A percentile compares a stretch with the other conserved stretches of the same genome.
Evolutionary conservation across 2,888 invertebrate genomes (phyloP).

Genomic region (Eupithecia tripunctaria): DNA sequence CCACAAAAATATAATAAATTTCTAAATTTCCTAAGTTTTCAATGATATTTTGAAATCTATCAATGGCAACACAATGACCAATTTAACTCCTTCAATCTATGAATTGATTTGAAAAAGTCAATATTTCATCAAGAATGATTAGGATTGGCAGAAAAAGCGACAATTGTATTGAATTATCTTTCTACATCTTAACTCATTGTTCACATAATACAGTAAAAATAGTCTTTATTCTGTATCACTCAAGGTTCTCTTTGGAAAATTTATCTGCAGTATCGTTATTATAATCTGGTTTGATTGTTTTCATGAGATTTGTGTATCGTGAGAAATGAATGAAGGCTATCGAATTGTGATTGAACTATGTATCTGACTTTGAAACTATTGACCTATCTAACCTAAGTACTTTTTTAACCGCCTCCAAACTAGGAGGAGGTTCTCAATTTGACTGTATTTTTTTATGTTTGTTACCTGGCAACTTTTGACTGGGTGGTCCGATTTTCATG

Average conservation of each 20-base stretch:
- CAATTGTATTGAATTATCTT: constrained; percentile 43
- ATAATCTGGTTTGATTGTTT: constrained; percentile 14
- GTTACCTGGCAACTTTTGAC: too few relatives aligned
- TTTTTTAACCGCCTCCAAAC: too few relatives aligned
- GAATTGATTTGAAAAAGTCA: constrained; percentile 19
- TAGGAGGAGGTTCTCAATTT: too few relatives aligned
- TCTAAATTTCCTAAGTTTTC: not conserved
- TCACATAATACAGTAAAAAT: not conserved
- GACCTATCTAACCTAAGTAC: not conserved
- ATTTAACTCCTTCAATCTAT: constrained; percentile 6
- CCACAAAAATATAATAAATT: not conserved
- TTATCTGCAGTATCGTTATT: not conserved
- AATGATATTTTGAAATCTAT: not conserved
- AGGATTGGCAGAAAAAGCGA: constrained; percentile 34
- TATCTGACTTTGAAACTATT: constrained; percentile 11
- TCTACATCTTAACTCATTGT: constrained; percentile 31
- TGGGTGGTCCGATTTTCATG: too few relatives aligned
- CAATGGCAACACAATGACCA: not conserved
- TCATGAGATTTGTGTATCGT: constrained; percentile 31
- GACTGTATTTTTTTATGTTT: too few relatives aligned
- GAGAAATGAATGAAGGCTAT: constrained; percentile 33
- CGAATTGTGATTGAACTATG: constrained; percentile 15
- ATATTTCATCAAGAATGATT: constrained; percentile 30
- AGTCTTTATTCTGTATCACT: not conserved
- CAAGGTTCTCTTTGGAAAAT: not conserved